These are phyloP conservation scores for Rhaphigaster nebulosa DNA, from an alignment of 2,888 invertebrate genomes.

Conservation along the genomic window DNA sequence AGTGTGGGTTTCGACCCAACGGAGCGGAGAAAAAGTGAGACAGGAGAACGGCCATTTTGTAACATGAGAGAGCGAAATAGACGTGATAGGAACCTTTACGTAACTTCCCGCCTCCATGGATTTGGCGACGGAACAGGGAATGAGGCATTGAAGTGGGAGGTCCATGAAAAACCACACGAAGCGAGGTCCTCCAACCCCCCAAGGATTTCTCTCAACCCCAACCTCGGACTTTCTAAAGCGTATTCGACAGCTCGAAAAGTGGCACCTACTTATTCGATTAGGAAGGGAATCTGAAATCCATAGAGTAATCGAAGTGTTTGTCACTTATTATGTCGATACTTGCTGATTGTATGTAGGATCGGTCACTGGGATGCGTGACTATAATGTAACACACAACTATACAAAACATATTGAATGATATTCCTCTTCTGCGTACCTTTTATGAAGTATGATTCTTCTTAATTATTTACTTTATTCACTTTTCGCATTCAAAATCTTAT, in stretches of 20 bases:
- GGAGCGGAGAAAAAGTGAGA: constrained; percentile 43
- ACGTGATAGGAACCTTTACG: constrained; percentile 22
- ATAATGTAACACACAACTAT: too few species aligned
- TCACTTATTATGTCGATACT: too few species aligned
- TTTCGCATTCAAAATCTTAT: too few species aligned
- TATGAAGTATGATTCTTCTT: too few species aligned
- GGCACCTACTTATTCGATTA: neutral
- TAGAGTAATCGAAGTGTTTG: too few species aligned
- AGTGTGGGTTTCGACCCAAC: constrained; percentile 42
- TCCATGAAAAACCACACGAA: neutral
- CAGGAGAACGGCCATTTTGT: constrained; percentile 36
- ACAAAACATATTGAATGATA: too few species aligned
- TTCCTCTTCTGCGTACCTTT: too few species aligned
- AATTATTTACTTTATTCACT: too few species aligned
- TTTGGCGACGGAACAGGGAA: neutral
- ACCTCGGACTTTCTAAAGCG: neutral
- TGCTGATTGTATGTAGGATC: too few species aligned
- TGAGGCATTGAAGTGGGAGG: neutral
- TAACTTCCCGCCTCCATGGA: neutral
- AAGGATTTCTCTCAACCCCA: constrained; percentile 5
- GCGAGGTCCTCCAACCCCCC: constrained; percentile 22
- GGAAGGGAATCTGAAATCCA: neutral
- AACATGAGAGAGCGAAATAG: constrained; percentile 30
- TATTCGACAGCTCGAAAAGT: neutral
- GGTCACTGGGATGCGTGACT: too few species aligned